These are phyloP conservation scores for Agonopterix subpropinquella DNA, from an alignment of 2,888 invertebrate genomes.

Conservation along the genomic window DNA sequence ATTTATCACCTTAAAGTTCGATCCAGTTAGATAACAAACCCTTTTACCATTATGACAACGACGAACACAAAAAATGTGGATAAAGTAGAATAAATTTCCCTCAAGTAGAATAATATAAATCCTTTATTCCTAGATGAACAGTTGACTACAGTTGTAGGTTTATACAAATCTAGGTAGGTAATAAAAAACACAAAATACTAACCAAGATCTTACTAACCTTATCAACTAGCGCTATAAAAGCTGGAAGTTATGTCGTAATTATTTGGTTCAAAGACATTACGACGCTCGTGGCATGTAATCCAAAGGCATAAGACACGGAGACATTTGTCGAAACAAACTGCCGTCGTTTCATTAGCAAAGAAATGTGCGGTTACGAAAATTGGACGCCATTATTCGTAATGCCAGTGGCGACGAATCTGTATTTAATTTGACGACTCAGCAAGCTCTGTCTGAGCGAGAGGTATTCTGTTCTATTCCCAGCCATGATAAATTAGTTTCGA, in stretches of 20 bases:
- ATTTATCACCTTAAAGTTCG: too few species aligned
- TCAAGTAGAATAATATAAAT: too few species aligned
- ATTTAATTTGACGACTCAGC: slow-evolving; percentile 31
- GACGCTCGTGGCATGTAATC: slow-evolving; percentile 3
- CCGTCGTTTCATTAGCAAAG: slow-evolving; percentile 46
- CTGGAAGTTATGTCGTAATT: slow-evolving; percentile 1
- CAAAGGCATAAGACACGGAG: slow-evolving; percentile 8
- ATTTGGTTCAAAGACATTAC: slow-evolving; percentile 2
- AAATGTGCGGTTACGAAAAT: slow-evolving; percentile 44
- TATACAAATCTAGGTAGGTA: too few species aligned
- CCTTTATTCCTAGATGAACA: too few species aligned
- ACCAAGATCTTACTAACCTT: too few species aligned
- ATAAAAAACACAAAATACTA: too few species aligned
- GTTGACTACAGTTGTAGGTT: too few species aligned
- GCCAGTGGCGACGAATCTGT: slow-evolving; percentile 23
- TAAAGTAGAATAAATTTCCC: too few species aligned
- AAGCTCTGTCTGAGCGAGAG: slow-evolving; percentile 13
- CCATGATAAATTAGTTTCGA: neutral
- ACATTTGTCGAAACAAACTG: slow-evolving; percentile 35
- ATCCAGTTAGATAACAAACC: too few species aligned
- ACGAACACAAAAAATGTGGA: too few species aligned
- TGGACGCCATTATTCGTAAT: slow-evolving; percentile 36
- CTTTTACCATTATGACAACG: too few species aligned
- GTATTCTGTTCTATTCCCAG: neutral
- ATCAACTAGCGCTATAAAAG: neutral